These are phyloP conservation scores for Lycocorax pyrrhopterus DNA, from an alignment of 2,113 vertebrate genomes.

Conservation along the genomic window DNA sequence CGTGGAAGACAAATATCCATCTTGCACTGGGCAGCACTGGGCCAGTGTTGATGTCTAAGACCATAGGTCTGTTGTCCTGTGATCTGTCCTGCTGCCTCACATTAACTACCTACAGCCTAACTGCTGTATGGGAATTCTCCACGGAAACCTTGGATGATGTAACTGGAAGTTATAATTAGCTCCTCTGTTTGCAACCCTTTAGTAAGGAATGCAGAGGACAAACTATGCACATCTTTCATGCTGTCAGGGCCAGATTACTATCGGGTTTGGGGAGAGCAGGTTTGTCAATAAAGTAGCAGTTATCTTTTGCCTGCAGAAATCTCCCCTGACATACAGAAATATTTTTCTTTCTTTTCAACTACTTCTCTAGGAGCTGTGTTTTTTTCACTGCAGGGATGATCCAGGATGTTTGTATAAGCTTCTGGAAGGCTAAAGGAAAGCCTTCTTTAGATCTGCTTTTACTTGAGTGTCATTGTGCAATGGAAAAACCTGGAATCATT, in stretches of 20 bases:
- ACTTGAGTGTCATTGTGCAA: not conserved
- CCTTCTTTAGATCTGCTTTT: not conserved
- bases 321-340: not conserved
- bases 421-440: constrained; percentile 15
- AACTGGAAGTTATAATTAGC: constrained; percentile 4
- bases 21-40: not conserved
- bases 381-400: constrained; percentile 10
- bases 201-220: not conserved
- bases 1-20: not conserved
- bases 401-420: constrained; percentile 14
- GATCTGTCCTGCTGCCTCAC: not conserved
- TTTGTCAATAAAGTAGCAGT: constrained; percentile 31
- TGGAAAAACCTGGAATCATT: not conserved
- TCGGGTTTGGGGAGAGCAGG: not conserved
- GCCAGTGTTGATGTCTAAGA: not conserved
- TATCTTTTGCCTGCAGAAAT: constrained; percentile 42
- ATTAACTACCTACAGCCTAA: not conserved
- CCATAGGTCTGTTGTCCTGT: not conserved
- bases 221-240: not conserved
- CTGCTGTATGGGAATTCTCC: not conserved
- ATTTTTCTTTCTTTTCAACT: not conserved
- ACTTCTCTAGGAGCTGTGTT: not conserved
- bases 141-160: constrained; percentile 13
- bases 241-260: not conserved
- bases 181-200: not conserved